Base-by-base conservation (phyloP, 2,888 invertebrate genomes). In the Leucophora obtusa region DNA sequence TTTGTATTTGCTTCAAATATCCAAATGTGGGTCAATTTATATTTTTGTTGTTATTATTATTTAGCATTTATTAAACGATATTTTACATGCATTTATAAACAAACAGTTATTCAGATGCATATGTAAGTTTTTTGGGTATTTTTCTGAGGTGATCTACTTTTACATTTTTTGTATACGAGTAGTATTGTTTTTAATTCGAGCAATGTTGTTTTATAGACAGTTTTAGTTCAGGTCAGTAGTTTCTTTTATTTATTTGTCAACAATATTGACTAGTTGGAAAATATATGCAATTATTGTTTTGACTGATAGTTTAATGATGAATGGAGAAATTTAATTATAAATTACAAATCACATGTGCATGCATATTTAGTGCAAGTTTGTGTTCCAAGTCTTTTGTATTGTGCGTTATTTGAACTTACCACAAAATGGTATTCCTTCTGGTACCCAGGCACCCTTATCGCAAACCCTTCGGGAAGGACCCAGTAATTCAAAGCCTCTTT, bases 381-480 rank as follows among this genome's bases (percentile, higher is more conserved):
- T 38, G 38, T 38, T 14, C 4, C 6, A 38, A 38, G 11, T 38
- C 11, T 38, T 38, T 38, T 11, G 38, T 38, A 11, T 38, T 11
- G 8, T 14, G 0, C 11, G 1, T 38, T 10, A 38, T 14, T 14
- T 14, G 9, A 6, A 93, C 95, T 96, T 89, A 97, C 97, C 97
- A 90, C 97, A 97, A 90, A 97, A 97, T 7, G 97, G 97, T 85
- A 97, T 95, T 74, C 97, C 97, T 87, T 96, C 96, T 0, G 97
- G 97, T 8, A 93, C 90, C 97, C 97, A 97, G 53, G 92, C 92
- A 11, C 95, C 95, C 84, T 94, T 93, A 60, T 93, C 93, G 87
- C 97, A 97, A 17, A 94, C 92, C 82, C 97, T 91, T 81, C 96
- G 91, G 0, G 96, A 92, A 0, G 97, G 97, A 0, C 97, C 97